Evolutionary conservation across 2,113 vertebrate species (phyloP).

Genomic region (Anolis sagrei): DNA sequence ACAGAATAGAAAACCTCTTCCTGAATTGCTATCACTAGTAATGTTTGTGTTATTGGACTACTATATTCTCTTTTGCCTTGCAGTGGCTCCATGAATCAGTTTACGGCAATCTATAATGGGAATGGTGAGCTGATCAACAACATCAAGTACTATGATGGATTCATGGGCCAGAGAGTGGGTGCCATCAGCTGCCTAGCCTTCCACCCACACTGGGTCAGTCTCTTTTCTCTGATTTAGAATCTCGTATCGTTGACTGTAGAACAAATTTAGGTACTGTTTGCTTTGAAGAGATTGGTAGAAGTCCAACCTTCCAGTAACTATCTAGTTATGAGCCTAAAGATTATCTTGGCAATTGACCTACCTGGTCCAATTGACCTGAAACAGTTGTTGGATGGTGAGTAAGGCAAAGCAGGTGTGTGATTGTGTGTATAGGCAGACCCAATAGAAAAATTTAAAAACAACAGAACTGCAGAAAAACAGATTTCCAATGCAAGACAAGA

Average conservation of each 20-base stretch:
- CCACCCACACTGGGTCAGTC: slow-evolving; percentile 95
- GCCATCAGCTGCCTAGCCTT: slow-evolving; percentile 99
- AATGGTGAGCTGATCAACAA: slow-evolving; percentile 96
- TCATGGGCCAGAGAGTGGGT: slow-evolving; percentile 97
- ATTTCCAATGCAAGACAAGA: too few species aligned
- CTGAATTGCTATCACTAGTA: accelerated
- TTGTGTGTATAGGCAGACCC: not conserved
- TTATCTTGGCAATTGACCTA: not conserved
- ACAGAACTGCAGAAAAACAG: too few species aligned
- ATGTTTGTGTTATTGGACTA: not conserved
- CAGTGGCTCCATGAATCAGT: slow-evolving; percentile 99
- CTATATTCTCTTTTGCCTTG: not conserved
- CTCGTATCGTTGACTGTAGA: not conserved
- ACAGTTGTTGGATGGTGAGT: not conserved
- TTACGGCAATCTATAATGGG: slow-evolving; percentile 93
- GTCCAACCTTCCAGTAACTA: not conserved
- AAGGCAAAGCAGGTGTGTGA: not conserved
- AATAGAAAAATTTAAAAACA: not conserved
- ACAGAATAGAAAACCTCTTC: accelerated
- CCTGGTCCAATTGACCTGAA: not conserved
- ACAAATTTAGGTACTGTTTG: not conserved
- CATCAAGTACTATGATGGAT: slow-evolving; percentile 99
- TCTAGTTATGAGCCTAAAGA: not conserved
- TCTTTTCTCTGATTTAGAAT: accelerated
- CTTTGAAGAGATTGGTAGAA: not conserved